phyloP scores from a whole-genome alignment of 2,113 vertebrate species.

The Abramis brama region DNA sequence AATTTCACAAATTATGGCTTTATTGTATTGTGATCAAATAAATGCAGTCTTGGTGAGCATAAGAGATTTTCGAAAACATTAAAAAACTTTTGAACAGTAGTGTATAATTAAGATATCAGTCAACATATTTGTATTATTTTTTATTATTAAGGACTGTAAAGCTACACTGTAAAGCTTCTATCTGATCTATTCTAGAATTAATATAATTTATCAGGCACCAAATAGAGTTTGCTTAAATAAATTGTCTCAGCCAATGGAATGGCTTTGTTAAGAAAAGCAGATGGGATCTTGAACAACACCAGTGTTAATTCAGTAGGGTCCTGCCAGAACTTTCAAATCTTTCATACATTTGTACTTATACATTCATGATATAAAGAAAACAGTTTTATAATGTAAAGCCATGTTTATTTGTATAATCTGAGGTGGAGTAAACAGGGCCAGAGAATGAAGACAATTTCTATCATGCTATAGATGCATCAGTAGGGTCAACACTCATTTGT shows the following conservation, averaged over 20 bases:
- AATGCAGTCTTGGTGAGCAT: not conserved
- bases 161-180: not conserved
- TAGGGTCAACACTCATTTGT: not conserved
- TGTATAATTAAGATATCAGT: not conserved
- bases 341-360: not conserved
- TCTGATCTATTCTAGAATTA: not conserved
- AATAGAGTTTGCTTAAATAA: not conserved
- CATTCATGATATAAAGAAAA: not conserved
- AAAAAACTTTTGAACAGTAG: not conserved
- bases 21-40: not conserved
- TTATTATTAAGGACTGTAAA: not conserved
- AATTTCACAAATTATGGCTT: not conserved
- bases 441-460: not conserved
- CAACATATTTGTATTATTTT: not conserved
- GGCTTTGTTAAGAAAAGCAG: not conserved
- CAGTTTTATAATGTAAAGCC: not conserved
- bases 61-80: not conserved
- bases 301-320: not conserved
- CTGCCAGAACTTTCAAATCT: not conserved
- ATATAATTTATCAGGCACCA: not conserved
- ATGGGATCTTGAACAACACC: not conserved
- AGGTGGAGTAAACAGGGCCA: not conserved
- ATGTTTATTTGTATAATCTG: not conserved
- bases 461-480: not conserved
- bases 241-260: not conserved